A percentile compares a stretch with the other conserved stretches of the same genome.
Evolutionary conservation across 2,888 invertebrate genomes (phyloP).

Genomic region (Patella depressa): DNA sequence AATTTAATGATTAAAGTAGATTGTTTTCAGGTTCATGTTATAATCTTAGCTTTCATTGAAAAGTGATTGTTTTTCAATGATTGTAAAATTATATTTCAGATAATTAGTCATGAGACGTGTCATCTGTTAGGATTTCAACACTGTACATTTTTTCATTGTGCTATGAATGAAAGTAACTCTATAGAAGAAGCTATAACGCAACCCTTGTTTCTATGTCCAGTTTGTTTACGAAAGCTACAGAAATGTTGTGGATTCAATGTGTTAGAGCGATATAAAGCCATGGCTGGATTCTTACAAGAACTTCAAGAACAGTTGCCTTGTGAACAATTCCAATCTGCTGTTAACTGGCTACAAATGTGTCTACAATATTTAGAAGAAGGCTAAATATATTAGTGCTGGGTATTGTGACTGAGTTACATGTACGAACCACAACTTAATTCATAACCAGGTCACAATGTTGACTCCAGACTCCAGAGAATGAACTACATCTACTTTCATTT

Average conservation of each 20-base stretch:
- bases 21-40: too few species aligned
- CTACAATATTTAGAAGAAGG: neutral
- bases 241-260: conserved; percentile 58
- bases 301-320: conserved; percentile 43
- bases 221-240: conserved; percentile 67
- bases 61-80: too few species aligned
- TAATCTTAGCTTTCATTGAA: too few species aligned
- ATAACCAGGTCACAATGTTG: too few species aligned
- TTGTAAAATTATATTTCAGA: conserved; percentile 46
- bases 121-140: conserved; percentile 66
- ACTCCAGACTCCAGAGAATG: too few species aligned
- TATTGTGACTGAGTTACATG: too few species aligned
- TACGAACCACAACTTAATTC: too few species aligned
- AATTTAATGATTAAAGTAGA: too few species aligned
- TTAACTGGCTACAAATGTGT: neutral
- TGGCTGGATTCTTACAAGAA: conserved; percentile 45
- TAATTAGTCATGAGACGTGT: conserved; percentile 64
- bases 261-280: conserved; percentile 49
- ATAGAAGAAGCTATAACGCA: conserved; percentile 60
- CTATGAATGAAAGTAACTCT: conserved; percentile 68
- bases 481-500: too few species aligned
- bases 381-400: too few species aligned
- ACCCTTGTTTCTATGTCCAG: conserved; percentile 67
- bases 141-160: conserved; percentile 65
- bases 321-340: neutral